Conservation (phyloP, 2,113 vertebrate species). For the Lathamus discolor region DNA sequence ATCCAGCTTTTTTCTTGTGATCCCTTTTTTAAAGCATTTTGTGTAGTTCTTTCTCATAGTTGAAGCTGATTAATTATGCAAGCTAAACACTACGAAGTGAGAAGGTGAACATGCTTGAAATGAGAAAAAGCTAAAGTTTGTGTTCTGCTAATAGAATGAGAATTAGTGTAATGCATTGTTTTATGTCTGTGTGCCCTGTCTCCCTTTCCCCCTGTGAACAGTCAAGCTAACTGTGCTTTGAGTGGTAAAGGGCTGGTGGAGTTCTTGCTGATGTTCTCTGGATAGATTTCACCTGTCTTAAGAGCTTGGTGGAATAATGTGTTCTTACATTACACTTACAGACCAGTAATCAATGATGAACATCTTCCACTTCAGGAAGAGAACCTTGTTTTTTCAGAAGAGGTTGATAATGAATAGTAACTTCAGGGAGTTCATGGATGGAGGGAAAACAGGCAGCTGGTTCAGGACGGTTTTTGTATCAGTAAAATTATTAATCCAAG, state of each 20-base stretch:
- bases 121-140: neutral
- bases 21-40: neutral
- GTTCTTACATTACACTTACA: neutral
- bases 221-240: neutral
- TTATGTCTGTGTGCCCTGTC: neutral
- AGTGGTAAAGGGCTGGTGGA: neutral
- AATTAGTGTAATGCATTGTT: neutral
- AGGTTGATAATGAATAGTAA: neutral
- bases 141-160: neutral
- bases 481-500: neutral
- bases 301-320: fast-evolving
- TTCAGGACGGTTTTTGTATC: neutral
- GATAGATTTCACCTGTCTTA: neutral
- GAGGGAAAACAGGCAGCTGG: neutral
- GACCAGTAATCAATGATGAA: neutral
- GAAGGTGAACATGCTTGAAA: neutral
- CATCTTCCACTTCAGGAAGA: neutral
- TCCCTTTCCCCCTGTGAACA: neutral
- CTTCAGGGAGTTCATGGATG: neutral
- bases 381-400: neutral
- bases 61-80: neutral
- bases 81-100: neutral
- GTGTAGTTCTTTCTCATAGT: neutral
- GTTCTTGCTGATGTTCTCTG: neutral
- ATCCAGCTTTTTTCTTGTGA: conserved; percentile 25